Evolutionary conservation across 1,140 invertebrate species (phyloP), one percentile per base, ranked within the genome.

Genomic region (Drosophila obscura): DNA sequence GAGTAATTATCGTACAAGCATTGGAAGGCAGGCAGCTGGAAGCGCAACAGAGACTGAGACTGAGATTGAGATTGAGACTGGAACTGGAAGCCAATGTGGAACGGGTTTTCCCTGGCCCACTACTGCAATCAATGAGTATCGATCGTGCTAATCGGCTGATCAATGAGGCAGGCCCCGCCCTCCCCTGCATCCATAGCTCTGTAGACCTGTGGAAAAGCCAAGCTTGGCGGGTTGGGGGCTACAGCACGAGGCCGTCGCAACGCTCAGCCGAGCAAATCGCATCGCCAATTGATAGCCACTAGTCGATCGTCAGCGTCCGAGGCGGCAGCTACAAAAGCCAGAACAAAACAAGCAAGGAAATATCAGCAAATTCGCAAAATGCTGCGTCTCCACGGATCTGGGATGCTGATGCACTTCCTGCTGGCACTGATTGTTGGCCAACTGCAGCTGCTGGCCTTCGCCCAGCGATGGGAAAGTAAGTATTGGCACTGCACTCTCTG

Each of bases 291-390:
- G 41, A 35, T 45, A 72, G 67, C 16, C 56, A 81, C 57, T 59
- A 82, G 79, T 81, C 67, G 75, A 73, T 78, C 68, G 56, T 39
- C 56, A 60, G 80, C 60, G 48, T 50, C 55, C 58, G 68, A 81
- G 58, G 71, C 72, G 51, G 26, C n/a, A 26, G 64, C 67, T 62
- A 67, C 45, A 31, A 15, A 31, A 31, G 19, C 0, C 41, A 39
- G 43, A 31, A 24, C 24, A 59, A 26, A 9, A 22, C 9, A 48
- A 13, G 19, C 11, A 22, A 31, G 4, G 22, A 59, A 45, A 26
- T 22, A 1, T 0, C 7, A 39, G 50, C 8, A 9, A 58, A 41
- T n/a, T 9, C 5, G n/a, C 19, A 50, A 35, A 13, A 6, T 9
- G 7, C 35, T 11, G 16, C 24, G 8, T 1, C n/a, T 60, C 8